Base-by-base conservation (phyloP, 2,797 vertebrate genomes). In the Amblyopsis hoosieri region DNA sequence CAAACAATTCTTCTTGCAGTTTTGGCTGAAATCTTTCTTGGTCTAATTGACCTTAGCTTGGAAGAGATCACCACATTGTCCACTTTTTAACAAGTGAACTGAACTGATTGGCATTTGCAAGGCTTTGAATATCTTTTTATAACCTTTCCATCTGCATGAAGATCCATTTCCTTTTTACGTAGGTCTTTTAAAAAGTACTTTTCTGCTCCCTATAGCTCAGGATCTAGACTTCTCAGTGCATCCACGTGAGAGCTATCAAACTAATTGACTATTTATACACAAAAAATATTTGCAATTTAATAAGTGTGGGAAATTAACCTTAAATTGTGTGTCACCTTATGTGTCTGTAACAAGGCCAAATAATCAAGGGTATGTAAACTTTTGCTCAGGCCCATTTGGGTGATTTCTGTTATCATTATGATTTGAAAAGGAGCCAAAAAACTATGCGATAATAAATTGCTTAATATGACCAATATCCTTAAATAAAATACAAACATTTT, bases 21-120 rank as follows among this genome's bases (percentile, higher is more conserved):
- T 67, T 9, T 53, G 51, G 58, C 66, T 13, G 42, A 60, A 60
- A 67, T 61, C 13, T 56, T 57, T 60, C 13, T 61, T 48, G 58
- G 51, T 46, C 49, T 48, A 48, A 17, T 7, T 31, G 15, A 53
- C 29, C 3, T 29, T 56, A 45, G 45, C 19, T 64, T 48, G 45
- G 45, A 55, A 31, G 29, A 17, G 19, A 31, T 12, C 19, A 29
- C 45, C 17, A 13, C 49, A 29, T 31, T 23, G 8, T 63, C 1
- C 37, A 37, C 33, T 37, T 37, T 31, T 12, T 56, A 46, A 13
- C 33, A 6, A 15, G 3, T 23, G 45, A 64, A 64, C 62, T 46
- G 6, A 53, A 14, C 47, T 42, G n/a, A 57, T 7, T 59, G 49
- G 23, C 50, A 19, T 48, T 56, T 45, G 47, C 37, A 55, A 55